Percentiles rank a stretch among this genome's conserved stretches.
Evolutionary conservation across 2,888 invertebrate genomes (phyloP).

Genomic region (Escarpia spicata): DNA sequence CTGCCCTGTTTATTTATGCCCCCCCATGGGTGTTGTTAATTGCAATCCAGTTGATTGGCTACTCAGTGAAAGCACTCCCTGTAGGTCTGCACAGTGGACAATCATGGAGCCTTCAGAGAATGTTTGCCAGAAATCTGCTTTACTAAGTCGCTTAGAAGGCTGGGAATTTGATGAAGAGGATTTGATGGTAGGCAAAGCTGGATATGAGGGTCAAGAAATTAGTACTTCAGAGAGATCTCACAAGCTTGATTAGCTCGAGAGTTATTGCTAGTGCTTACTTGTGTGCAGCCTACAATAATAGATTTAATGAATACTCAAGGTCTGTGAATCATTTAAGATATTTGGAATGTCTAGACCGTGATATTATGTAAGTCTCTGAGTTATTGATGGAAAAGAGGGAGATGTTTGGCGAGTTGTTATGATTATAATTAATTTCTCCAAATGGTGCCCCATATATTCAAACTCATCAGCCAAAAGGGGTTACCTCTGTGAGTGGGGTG

Average conservation of each 20-base stretch:
- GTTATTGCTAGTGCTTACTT: neutral
- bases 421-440: neutral
- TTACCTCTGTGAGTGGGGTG: neutral
- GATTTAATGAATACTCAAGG: neutral
- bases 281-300: neutral
- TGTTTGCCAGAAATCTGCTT: conserved; percentile 1
- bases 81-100: neutral
- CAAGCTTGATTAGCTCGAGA: neutral
- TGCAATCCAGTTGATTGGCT: conserved; percentile 3
- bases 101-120: neutral
- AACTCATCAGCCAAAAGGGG: neutral
- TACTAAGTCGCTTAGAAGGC: neutral
- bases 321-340: neutral
- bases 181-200: neutral
- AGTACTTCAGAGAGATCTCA: neutral
- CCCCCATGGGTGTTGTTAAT: neutral
- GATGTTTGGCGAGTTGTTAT: neutral
- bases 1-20: neutral
- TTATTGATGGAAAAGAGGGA: neutral
- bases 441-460: neutral
- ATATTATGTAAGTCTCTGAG: neutral
- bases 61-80: neutral
- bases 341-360: neutral
- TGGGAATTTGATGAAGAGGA: neutral
- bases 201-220: neutral